Conservation (phyloP, 2,113 vertebrate genomes). For the Onychorhynchus coronatus region DNA sequence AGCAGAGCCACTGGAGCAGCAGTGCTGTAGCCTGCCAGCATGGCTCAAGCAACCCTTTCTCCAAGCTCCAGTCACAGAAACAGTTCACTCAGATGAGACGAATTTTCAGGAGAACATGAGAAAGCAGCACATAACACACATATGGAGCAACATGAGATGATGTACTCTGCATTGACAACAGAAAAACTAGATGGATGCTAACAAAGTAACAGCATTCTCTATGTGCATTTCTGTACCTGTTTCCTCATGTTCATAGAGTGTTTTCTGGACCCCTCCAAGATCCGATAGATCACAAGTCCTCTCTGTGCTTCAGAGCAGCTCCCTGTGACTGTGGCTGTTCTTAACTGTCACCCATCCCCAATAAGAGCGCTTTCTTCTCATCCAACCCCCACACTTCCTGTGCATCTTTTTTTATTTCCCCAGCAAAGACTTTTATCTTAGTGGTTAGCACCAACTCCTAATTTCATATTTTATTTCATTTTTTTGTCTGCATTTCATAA, state of each 20-base stretch:
- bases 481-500: neutral
- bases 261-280: neutral
- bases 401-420: conserved; percentile 9
- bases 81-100: fast-evolving
- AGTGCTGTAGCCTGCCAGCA: no score
- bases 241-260: fast-evolving
- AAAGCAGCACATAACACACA: neutral
- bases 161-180: neutral
- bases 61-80: neutral
- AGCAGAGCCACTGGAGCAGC: neutral
- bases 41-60: neutral
- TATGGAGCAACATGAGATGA: neutral
- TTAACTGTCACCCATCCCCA: neutral
- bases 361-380: neutral
- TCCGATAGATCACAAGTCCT: neutral
- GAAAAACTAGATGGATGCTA: neutral
- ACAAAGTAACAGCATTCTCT: neutral
- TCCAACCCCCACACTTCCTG: conserved; percentile 61
- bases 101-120: neutral
- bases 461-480: neutral
- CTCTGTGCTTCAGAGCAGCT: neutral
- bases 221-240: neutral
- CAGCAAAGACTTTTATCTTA: neutral
- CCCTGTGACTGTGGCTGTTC: neutral
- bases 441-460: neutral